A percentile compares a stretch with the other conserved stretches of the same genome.
Conservation (phyloP, 2,888 invertebrate species). For the Torymus auratus region DNA sequence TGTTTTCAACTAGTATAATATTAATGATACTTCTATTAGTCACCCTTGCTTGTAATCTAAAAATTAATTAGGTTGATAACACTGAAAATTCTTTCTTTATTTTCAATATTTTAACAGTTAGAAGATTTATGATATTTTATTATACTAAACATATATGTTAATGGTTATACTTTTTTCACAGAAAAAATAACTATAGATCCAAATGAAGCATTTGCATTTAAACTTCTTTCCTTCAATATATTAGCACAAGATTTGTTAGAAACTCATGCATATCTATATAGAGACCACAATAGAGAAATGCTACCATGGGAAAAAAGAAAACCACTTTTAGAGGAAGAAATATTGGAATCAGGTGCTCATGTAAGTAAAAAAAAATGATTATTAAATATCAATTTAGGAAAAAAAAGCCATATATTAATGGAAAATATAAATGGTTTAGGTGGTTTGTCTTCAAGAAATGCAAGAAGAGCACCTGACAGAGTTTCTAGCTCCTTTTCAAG, state of each 20-base stretch:
- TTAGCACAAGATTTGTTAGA: constrained; percentile 89
- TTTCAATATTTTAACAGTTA: constrained; percentile 1
- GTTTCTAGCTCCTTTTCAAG: constrained; percentile 79
- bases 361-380: constrained; percentile 75
- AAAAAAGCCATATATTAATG: constrained; percentile 53
- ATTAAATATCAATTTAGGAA: not conserved
- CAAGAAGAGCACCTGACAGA: constrained; percentile 84
- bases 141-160: constrained; percentile 13
- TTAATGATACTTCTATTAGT: no score
- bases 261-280: constrained; percentile 86
- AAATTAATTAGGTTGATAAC: no score
- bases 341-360: constrained; percentile 80
- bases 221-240: constrained; percentile 91
- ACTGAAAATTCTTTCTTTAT: not conserved
- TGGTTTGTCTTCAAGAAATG: constrained; percentile 94
- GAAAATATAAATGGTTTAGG: constrained; percentile 77
- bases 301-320: constrained; percentile 86
- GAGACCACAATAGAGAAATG: constrained; percentile 78
- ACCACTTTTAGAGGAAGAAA: constrained; percentile 79
- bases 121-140: constrained; percentile 17
- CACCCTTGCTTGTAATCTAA: no score
- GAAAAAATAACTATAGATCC: constrained; percentile 64
- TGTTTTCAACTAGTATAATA: no score
- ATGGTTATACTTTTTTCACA: constrained; percentile 53
- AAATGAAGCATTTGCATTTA: constrained; percentile 79